Base-by-base conservation (phyloP, 2,113 vertebrate genomes). In the Barnardius zonarius region DNA sequence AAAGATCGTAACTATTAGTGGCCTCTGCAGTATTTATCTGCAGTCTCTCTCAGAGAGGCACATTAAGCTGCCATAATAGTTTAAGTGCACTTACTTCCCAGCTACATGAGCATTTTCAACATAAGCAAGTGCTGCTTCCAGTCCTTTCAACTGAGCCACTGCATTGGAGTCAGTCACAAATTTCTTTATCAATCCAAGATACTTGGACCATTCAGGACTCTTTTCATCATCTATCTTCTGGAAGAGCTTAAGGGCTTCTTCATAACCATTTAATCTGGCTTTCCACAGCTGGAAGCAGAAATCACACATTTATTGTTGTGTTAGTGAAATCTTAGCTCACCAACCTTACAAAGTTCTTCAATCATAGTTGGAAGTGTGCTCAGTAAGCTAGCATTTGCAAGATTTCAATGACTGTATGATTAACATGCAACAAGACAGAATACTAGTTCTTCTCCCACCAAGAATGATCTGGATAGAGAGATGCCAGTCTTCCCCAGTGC, bases 81-180 rank as follows among this genome's bases (percentile, higher is more conserved):
- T 23, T 28, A 55, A 17, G 2, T 86, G 20, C 46, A 99, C 99
- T 99, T 98, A 99, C 99, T 99, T 99, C 86, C 98, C 98, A 95
- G 99, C 99, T 48, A 99, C 98, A 24, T 99, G 98, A 39, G 99
- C 99, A 94, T 99, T 99, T 97, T 99, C 98, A 63, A 99, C 90
- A 77, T 98, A 99, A 69, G 97, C 98, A 59, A 99, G 98, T 0
- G 99, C 99, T 66, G 99, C 99, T 97, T 99, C 99, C 88, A 99
- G 97, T 93, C 99, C 99, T 98, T 99, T 99, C 61, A 99, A 97
- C 77, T 99, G 99, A 97, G 99, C 99, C 88, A 99, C 98, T 14
- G 99, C 99, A 93, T 99, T 99, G 27, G 99, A 99, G 54, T 99
- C 99, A 0, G 99, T 99, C 85, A 99, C 99, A 98, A 99, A 99